phyloP scores from a whole-genome alignment of 2,888 invertebrate genomes.

The Penaeus monodon region DNA sequence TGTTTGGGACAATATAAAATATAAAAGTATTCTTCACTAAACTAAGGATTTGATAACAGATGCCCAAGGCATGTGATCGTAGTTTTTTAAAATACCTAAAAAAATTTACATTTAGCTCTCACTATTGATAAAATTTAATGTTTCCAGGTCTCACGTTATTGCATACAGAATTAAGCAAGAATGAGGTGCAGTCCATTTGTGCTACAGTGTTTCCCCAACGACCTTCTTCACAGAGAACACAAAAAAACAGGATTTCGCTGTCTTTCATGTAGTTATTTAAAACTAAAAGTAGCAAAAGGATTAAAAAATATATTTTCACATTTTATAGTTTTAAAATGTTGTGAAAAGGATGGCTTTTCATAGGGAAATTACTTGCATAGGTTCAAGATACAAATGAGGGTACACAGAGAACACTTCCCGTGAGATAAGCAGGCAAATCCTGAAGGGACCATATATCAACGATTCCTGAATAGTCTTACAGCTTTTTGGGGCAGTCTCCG shows the following conservation, averaged over 20 bases:
- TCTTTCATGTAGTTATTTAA: too few species aligned
- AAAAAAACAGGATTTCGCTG: constrained; percentile 37
- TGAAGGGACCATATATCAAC: constrained; percentile 52
- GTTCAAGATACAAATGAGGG: constrained; percentile 63
- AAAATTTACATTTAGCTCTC: neutral
- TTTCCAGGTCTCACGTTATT: constrained; percentile 46
- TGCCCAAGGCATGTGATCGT: too few species aligned
- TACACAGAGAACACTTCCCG: constrained; percentile 55
- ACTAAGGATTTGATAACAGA: too few species aligned
- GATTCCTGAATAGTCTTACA: constrained; percentile 57
- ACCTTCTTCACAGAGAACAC: constrained; percentile 55
- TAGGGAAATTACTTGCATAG: constrained; percentile 2
- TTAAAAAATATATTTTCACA: too few species aligned
- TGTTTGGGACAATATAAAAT: too few species aligned
- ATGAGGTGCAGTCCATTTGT: constrained; percentile 64
- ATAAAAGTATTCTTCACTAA: too few species aligned
- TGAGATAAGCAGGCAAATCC: constrained; percentile 52
- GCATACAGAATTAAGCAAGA: constrained; percentile 50
- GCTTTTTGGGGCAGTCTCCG: constrained; percentile 49
- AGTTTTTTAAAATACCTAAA: too few species aligned
- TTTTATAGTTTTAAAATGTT: too few species aligned
- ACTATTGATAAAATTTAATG: neutral
- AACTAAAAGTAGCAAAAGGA: too few species aligned
- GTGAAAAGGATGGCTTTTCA: too few species aligned
- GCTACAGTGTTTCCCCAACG: constrained; percentile 61